phyloP scores from a whole-genome alignment of 2,113 vertebrate genomes.

The Cephalopterus ornatus region DNA sequence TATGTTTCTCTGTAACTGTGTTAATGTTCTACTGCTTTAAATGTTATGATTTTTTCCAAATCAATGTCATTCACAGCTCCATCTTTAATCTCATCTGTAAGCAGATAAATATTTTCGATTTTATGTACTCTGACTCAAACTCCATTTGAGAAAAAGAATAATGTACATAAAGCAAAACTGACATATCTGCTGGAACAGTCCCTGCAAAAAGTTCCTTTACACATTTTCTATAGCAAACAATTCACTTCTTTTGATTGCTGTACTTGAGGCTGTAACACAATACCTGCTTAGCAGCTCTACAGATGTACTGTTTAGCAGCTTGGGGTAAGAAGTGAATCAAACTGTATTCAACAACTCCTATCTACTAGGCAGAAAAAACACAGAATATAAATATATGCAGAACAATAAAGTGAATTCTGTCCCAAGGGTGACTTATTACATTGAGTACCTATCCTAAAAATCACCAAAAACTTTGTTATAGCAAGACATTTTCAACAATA shows the following conservation, averaged over 20 bases:
- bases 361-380: neutral
- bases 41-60: neutral
- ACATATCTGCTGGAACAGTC: neutral
- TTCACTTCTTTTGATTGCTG: neutral
- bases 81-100: neutral
- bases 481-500: neutral
- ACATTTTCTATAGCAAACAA: neutral
- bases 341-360: neutral
- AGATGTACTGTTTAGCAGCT: neutral
- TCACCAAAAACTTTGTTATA: neutral
- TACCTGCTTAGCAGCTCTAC: neutral
- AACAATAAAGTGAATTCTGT: neutral
- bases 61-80: neutral
- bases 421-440: neutral
- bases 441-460: neutral
- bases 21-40: neutral
- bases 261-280: neutral
- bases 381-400: neutral
- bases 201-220: neutral
- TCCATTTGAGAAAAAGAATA: neutral
- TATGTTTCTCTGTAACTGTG: neutral
- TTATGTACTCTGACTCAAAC: neutral
- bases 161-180: neutral
- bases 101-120: neutral
- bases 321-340: neutral